phyloP scores from a whole-genome alignment of 2,888 invertebrate species.

The Ochropleura leucogaster region DNA sequence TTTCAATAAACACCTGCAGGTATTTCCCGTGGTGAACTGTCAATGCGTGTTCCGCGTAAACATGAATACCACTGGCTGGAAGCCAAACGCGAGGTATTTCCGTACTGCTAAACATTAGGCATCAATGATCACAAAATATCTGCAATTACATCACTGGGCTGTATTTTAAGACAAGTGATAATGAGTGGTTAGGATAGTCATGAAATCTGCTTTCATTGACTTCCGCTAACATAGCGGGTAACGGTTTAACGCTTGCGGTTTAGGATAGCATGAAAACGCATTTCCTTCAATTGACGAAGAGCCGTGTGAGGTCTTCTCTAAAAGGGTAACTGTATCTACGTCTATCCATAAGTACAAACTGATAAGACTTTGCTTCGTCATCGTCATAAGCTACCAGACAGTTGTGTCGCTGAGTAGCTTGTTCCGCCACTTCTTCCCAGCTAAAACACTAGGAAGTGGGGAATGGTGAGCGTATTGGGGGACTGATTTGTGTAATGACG shows the following conservation, averaged over 20 bases:
- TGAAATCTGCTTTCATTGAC: constrained; percentile 8
- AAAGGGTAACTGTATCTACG: not conserved
- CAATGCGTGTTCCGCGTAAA: constrained; percentile 58
- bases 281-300: not conserved
- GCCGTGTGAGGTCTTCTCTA: not conserved
- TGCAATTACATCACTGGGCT: constrained; percentile 51
- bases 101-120: constrained; percentile 55
- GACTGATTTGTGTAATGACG: too few relatives aligned
- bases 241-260: not conserved
- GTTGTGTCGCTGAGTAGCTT: too few relatives aligned
- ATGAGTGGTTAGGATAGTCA: constrained; percentile 11
- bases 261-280: not conserved
- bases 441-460: too few relatives aligned
- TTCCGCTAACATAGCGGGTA: not conserved
- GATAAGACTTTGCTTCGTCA: not conserved
- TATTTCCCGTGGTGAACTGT: constrained; percentile 52
- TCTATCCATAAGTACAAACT: not conserved
- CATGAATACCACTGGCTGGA: constrained; percentile 56
- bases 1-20: constrained; percentile 55
- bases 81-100: constrained; percentile 64
- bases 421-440: too few relatives aligned
- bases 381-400: not conserved
- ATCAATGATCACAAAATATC: constrained; percentile 57
- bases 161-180: constrained; percentile 35
- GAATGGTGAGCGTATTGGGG: too few relatives aligned